These are phyloP conservation scores for Halcyon leucocephala DNA, from an alignment of 2,797 vertebrate species.

Conservation along the genomic window DNA sequence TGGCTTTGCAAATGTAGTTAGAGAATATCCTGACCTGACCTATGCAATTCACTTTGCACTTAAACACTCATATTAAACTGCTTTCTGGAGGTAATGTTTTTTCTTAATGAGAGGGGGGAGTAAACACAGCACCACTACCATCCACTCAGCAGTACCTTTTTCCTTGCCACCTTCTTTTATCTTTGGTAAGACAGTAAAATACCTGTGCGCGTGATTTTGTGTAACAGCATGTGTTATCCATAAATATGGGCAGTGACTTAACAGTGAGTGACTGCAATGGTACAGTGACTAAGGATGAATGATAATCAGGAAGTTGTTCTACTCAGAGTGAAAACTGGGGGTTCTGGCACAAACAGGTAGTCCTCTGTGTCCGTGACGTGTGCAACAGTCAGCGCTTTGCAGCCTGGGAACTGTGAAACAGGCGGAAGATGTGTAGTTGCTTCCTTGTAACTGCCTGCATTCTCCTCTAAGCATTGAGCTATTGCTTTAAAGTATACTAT, in stretches of 20 bases:
- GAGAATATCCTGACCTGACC: neutral
- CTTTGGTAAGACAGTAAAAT: neutral
- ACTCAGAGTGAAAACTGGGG: neutral
- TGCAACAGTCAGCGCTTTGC: neutral
- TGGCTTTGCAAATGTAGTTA: neutral
- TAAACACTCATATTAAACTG: neutral
- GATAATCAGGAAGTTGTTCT: neutral
- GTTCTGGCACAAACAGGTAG: neutral
- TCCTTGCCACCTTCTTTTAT: neutral
- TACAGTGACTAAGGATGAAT: neutral
- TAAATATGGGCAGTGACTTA: neutral
- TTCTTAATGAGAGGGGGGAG: neutral
- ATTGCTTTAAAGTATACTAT: neutral
- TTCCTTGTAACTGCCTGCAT: neutral
- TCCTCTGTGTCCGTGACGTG: rapidly evolving
- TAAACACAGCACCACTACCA: neutral
- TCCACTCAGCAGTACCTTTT: neutral
- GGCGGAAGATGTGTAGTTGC: neutral
- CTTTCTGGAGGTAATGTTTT: neutral
- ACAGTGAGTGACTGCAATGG: neutral
- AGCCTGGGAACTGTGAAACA: neutral
- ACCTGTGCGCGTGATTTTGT: neutral
- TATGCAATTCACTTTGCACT: neutral
- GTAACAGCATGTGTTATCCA: neutral
- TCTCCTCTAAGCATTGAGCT: neutral